A percentile compares a stretch with the other conserved stretches of the same genome.
Evolutionary conservation across 2,797 vertebrate genomes (phyloP).

Genomic region (Sebastiscus tertius): DNA sequence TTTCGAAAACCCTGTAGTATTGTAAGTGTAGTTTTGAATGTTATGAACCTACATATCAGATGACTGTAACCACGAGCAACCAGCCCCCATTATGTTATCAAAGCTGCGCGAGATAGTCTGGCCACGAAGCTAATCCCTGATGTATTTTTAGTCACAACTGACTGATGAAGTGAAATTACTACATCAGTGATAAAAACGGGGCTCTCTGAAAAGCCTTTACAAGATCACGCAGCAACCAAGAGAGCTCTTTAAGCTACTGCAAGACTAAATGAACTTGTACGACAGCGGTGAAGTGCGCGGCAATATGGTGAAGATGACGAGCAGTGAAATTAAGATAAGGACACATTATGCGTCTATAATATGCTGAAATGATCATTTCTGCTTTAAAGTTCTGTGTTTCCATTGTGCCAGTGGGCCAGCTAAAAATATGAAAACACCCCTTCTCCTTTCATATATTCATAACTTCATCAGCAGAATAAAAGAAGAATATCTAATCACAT

Average conservation of each 20-base stretch:
- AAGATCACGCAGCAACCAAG: constrained; percentile 70
- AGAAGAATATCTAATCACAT: constrained; percentile 18
- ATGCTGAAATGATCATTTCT: constrained; percentile 53
- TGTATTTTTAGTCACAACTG: constrained; percentile 85
- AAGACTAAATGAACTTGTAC: constrained; percentile 70
- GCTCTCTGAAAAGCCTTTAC: constrained; percentile 78
- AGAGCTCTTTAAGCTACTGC: constrained; percentile 69
- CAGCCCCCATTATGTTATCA: constrained; percentile 81
- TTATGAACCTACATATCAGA: constrained; percentile 77
- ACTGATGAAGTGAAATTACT: constrained; percentile 85
- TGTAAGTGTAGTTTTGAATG: constrained; percentile 70
- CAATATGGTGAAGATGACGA: constrained; percentile 62
- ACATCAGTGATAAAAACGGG: constrained; percentile 79
- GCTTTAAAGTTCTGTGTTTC: constrained; percentile 42
- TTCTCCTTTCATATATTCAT: constrained; percentile 19
- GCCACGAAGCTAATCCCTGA: constrained; percentile 79
- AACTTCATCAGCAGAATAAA: constrained; percentile 24
- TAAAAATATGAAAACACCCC: constrained; percentile 44
- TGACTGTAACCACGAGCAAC: constrained; percentile 76
- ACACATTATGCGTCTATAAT: constrained; percentile 59
- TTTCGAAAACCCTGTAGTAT: constrained; percentile 65
- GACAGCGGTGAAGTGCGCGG: constrained; percentile 46
- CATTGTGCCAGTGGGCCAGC: constrained; percentile 25
- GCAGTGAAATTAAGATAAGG: constrained; percentile 64
- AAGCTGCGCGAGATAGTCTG: constrained; percentile 77